phyloP scores from a whole-genome alignment of 2,113 vertebrate species.

The Zonotrichia leucophrys region DNA sequence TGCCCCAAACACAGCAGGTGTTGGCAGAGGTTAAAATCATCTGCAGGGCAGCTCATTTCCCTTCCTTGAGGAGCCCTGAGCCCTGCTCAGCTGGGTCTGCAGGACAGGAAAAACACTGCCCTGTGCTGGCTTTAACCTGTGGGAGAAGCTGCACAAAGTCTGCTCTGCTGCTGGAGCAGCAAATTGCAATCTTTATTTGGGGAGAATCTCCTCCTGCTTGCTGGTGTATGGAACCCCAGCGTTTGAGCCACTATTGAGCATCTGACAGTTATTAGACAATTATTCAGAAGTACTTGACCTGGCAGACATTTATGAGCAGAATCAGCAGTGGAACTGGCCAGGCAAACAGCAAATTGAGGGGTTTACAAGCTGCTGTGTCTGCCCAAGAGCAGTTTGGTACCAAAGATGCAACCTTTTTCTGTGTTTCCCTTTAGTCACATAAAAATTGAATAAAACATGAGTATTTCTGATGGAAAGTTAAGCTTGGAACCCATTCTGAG shows the following conservation, averaged over 20 bases:
- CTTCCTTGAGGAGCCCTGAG: not conserved
- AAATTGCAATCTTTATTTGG: not conserved
- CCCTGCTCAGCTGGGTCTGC: not conserved
- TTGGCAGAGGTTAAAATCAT: not conserved
- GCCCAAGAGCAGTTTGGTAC: not conserved
- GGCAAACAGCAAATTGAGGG: not conserved
- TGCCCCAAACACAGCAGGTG: not conserved
- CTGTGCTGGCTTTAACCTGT: not conserved
- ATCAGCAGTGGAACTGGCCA: not conserved
- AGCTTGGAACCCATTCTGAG: not conserved
- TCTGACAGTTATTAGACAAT: not conserved
- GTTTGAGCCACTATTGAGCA: not conserved
- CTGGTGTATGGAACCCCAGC: accelerated
- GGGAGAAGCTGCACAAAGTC: not conserved
- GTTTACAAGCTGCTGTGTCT: not conserved
- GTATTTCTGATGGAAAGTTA: not conserved
- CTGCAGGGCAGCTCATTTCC: accelerated
- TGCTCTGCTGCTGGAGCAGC: not conserved
- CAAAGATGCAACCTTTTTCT: not conserved
- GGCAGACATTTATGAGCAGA: not conserved
- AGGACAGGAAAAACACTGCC: not conserved
- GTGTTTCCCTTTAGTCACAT: not conserved
- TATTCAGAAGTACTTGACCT: not conserved
- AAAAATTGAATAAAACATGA: not conserved
- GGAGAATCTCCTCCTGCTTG: not conserved